A percentile compares a stretch with the other conserved stretches of the same genome.
These are phyloP conservation scores for Achlya flavicornis DNA, from an alignment of 2,888 invertebrate genomes.

Conservation along the genomic window DNA sequence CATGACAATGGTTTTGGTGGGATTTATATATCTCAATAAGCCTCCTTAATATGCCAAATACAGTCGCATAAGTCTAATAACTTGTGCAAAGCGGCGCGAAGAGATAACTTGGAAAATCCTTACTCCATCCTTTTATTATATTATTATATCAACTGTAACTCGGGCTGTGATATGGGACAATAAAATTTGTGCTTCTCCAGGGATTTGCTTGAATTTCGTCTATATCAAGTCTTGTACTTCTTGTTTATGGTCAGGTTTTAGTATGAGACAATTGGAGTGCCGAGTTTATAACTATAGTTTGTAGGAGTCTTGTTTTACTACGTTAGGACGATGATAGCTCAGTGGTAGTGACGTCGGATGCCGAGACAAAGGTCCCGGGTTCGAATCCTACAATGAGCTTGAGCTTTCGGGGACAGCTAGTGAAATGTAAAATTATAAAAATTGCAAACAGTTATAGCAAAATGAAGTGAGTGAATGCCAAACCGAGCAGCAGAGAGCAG, in stretches of 20 bases:
- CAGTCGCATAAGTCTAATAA: not conserved
- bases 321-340: too few relatives aligned
- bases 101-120: not conserved
- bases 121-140: not conserved
- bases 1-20: too few relatives aligned
- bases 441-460: too few relatives aligned
- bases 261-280: not conserved
- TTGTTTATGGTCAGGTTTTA: not conserved
- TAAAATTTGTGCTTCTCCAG: not conserved
- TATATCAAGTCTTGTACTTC: not conserved
- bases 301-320: too few relatives aligned
- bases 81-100: not conserved
- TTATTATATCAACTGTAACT: not conserved
- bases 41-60: not conserved
- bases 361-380: too few relatives aligned
- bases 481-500: too few relatives aligned
- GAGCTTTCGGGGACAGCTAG: too few relatives aligned
- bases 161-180: not conserved
- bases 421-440: too few relatives aligned
- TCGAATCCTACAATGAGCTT: too few relatives aligned
- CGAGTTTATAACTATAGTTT: not conserved
- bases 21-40: not conserved
- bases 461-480: too few relatives aligned
- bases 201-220: not conserved
- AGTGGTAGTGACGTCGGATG: too few relatives aligned